Base-by-base conservation (phyloP, 2,797 vertebrate genomes). In the Passerculus sandwichensis region DNA sequence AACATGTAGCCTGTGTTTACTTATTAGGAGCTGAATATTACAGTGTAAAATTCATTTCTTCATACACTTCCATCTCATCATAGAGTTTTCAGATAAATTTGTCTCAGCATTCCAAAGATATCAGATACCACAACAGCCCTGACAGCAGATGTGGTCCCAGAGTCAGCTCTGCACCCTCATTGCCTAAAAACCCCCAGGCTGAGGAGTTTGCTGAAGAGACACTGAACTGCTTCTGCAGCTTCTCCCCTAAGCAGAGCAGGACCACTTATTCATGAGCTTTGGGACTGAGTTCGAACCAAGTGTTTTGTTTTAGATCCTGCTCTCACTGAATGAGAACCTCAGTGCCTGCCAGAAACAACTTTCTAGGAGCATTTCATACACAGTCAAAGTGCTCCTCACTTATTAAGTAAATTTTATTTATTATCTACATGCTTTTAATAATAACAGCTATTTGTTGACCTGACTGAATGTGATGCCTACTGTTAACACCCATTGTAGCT, bases 401-500 rank as follows among this genome's bases (percentile, higher is more conserved):
- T 89, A 67, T 21, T 81, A 72, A 81, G 48, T 42, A 51, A 2
- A 48, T 79, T 56, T 81, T 56, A 34, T 51, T 23, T 91, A 72
- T 78, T 85, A 66, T 47, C 50, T 56, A 47, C 16, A 9, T 73
- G 40, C 3, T 61, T 94, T 78, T 86, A 76, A 81, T 69, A 88
- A 79, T 64, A 54, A 44, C 47, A 89, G 54, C 51, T 88, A 51
- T 89, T 86, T 95, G 81, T 88, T 91, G 84, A 75, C 73, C 69
- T 92, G 60, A 73, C 25, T 86, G 70, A 78, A 85, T 96, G 26
- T 71, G 84, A 75, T 84, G 57, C 64, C 57, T 89, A 84, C 70
- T 72, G 42, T 47, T 93, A 85, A 94, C 13, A 0, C 59, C 44
- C 80, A 77, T 67, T 94, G 93, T 95, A 91, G 56, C 78, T 89